These are phyloP conservation scores for Hippocampus kuda DNA, from an alignment of 2,797 vertebrate species.

Conservation along the genomic window DNA sequence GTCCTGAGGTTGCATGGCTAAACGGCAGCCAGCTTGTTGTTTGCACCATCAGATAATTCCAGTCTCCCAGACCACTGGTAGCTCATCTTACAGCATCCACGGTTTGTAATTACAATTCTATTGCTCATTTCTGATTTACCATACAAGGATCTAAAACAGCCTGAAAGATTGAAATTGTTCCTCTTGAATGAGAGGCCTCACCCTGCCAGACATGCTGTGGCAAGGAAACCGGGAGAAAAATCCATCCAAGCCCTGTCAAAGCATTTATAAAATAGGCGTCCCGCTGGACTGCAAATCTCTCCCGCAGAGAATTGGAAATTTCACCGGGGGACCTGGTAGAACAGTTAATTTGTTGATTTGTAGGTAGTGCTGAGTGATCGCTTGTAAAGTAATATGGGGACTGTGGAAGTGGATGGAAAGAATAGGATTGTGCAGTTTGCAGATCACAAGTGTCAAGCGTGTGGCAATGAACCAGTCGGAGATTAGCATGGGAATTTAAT, in stretches of 20 bases:
- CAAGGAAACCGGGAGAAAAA: conserved; percentile 35
- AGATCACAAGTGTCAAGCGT: background rate
- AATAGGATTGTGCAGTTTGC: background rate
- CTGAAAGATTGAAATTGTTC: conserved; percentile 34
- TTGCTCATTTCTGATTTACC: conserved; percentile 57
- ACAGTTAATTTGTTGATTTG: conserved; percentile 76
- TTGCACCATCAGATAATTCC: conserved; percentile 46
- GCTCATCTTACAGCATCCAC: conserved; percentile 48
- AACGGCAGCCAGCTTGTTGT: conserved; percentile 2
- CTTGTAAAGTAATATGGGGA: conserved; percentile 60
- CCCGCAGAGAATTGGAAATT: conserved; percentile 47
- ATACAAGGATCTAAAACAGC: conserved; percentile 44
- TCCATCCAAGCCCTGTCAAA: conserved; percentile 56
- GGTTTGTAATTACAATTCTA: conserved; percentile 63
- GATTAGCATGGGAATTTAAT: background rate
- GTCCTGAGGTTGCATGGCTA: conserved; percentile 29
- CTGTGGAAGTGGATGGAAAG: conserved; percentile 7
- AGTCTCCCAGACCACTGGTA: conserved; percentile 42
- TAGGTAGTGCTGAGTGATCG: conserved; percentile 69
- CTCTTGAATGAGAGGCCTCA: conserved; percentile 42
- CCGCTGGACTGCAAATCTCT: conserved; percentile 71
- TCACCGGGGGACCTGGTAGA: conserved; percentile 71
- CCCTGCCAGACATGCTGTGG: conserved; percentile 47
- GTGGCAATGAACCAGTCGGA: background rate
- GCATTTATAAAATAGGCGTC: conserved; percentile 55